Percentiles rank a stretch among this genome's conserved stretches.
Conservation (phyloP, 2,113 vertebrate genomes). For the Scatophagus argus region DNA sequence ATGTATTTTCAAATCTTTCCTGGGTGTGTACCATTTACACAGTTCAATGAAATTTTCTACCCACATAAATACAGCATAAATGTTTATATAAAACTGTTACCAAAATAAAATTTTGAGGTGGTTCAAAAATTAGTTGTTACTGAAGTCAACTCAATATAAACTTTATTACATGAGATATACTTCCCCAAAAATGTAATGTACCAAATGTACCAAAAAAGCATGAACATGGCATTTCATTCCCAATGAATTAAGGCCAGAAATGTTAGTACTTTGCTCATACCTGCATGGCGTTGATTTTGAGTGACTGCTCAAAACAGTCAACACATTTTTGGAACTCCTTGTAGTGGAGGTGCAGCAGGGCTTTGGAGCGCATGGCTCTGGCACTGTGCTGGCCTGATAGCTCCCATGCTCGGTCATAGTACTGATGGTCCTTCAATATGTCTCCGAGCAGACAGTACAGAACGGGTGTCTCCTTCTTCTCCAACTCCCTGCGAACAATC, state of each 20-base stretch:
- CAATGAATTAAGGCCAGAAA: neutral
- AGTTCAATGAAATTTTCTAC: too few relatives aligned
- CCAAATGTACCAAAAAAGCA: neutral
- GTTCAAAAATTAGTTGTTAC: neutral
- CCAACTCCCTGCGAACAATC: conserved; percentile 90
- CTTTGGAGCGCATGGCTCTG: conserved; percentile 94
- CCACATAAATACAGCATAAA: too few relatives aligned
- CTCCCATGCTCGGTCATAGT: conserved; percentile 95
- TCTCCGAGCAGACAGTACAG: conserved; percentile 96
- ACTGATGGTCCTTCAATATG: conserved; percentile 90
- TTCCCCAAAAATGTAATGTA: too few relatives aligned
- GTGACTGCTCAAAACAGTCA: conserved; percentile 91
- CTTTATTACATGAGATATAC: neutral
- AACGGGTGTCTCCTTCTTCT: conserved; percentile 90
- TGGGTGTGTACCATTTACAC: too few relatives aligned
- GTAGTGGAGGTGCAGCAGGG: conserved; percentile 91
- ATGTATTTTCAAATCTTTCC: too few relatives aligned
- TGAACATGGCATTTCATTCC: neutral
- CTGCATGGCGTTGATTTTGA: conserved; percentile 94
- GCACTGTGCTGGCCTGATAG: conserved; percentile 91
- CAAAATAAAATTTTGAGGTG: neutral
- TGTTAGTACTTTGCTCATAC: conserved; percentile 67
- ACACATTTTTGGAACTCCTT: conserved; percentile 89
- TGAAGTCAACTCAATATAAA: too few relatives aligned
- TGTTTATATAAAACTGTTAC: too few relatives aligned